phyloP scores from a whole-genome alignment of 2,888 invertebrate genomes.

The Pristionchus maxplancki region DNA sequence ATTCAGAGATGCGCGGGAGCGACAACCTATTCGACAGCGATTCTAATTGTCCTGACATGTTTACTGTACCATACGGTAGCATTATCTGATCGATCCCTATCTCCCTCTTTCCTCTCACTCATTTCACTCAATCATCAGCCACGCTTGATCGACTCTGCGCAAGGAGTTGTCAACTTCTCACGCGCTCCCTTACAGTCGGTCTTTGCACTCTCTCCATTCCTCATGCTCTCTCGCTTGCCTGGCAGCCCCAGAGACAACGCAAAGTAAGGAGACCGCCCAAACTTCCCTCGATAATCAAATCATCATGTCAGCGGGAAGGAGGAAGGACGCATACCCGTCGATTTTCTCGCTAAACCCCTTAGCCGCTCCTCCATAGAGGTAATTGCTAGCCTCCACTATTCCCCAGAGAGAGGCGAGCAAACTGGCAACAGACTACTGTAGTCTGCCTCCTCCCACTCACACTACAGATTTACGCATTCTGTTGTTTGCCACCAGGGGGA shows the following conservation, averaged over 20 bases:
- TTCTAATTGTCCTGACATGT: too few species aligned
- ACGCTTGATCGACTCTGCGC: conserved; percentile 33
- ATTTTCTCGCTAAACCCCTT: conserved; percentile 36
- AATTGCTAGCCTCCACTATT: neutral
- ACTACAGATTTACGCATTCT: conserved; percentile 6
- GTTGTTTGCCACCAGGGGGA: neutral
- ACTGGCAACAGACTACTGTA: neutral
- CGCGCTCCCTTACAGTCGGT: conserved; percentile 13
- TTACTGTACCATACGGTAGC: neutral
- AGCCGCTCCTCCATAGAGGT: neutral
- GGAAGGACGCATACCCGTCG: neutral
- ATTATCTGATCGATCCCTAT: conserved; percentile 50
- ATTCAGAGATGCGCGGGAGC: too few species aligned
- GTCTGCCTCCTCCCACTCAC: neutral
- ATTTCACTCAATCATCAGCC: neutral
- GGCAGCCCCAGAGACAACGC: neutral
- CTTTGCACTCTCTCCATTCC: neutral
- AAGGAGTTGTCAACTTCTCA: conserved; percentile 41
- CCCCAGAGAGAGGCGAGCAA: neutral
- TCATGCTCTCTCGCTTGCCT: neutral
- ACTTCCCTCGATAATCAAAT: conserved; percentile 47
- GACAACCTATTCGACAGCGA: too few species aligned
- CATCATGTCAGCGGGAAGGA: conserved; percentile 8
- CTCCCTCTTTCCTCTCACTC: conserved; percentile 43
- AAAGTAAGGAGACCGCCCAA: neutral